Conservation (phyloP, 2,888 invertebrate species). For the Scrobipalpa costella region DNA sequence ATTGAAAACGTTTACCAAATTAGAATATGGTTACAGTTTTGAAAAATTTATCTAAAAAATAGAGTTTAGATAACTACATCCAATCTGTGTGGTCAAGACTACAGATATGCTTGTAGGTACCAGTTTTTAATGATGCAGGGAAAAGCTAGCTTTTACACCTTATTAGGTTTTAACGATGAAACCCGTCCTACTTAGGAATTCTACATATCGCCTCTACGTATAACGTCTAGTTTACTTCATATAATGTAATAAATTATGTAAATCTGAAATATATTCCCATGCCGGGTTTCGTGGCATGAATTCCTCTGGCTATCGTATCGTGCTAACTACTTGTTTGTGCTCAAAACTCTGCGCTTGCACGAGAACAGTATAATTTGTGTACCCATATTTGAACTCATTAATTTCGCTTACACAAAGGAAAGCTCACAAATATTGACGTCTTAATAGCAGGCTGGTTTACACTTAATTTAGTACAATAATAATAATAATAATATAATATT, state of each 20-base stretch:
- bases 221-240: conserved; percentile 1
- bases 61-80: no score
- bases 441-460: no score
- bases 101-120: no score
- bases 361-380: conserved; percentile 7
- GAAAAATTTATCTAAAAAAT: no score
- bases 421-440: background rate
- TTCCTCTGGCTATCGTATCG: conserved; percentile 25
- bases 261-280: conserved; percentile 13
- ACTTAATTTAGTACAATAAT: no score
- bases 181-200: background rate
- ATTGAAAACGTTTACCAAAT: no score
- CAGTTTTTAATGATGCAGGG: no score
- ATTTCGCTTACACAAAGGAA: background rate
- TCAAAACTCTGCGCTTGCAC: conserved; percentile 21
- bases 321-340: conserved; percentile 22
- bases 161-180: no score
- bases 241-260: conserved; percentile 39
- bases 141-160: no score
- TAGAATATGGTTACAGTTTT: no score
- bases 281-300: conserved; percentile 27
- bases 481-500: no score
- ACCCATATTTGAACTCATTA: conserved; percentile 19
- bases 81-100: no score
- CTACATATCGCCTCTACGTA: background rate